Percentiles rank a stretch among this genome's conserved stretches.
Conservation (phyloP, 2,888 invertebrate species). For the Watsonalla binaria region DNA sequence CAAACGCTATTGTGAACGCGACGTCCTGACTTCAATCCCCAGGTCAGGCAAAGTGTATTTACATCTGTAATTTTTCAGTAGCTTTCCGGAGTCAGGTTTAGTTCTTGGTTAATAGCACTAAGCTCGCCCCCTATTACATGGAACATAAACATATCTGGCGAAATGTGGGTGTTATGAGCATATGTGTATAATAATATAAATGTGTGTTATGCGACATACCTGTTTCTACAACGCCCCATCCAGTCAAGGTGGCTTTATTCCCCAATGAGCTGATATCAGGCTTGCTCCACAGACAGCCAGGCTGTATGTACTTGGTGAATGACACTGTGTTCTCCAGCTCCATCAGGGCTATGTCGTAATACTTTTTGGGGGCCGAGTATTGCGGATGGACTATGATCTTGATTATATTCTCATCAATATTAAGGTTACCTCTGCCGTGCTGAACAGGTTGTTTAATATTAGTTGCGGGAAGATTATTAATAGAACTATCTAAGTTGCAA, state of each 20-base stretch:
- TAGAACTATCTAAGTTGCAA: too few species aligned
- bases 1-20: too few species aligned
- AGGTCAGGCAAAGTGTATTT: too few species aligned
- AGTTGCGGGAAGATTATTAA: too few species aligned
- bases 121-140: too few species aligned
- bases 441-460: slow-evolving; percentile 6
- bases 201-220: slow-evolving; percentile 29
- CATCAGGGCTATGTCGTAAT: slow-evolving; percentile 54
- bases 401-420: slow-evolving; percentile 32
- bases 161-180: too few species aligned
- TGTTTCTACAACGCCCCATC: slow-evolving; percentile 50
- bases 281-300: slow-evolving; percentile 49
- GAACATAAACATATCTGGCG: too few species aligned
- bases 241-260: slow-evolving; percentile 35
- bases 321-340: slow-evolving; percentile 31
- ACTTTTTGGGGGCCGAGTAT: slow-evolving; percentile 43
- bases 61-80: too few species aligned
- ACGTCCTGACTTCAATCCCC: too few species aligned
- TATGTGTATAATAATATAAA: neutral
- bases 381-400: slow-evolving; percentile 41
- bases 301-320: slow-evolving; percentile 38
- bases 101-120: too few species aligned
- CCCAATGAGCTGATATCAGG: slow-evolving; percentile 26
- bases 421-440: slow-evolving; percentile 12
- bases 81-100: too few species aligned